Conservation (phyloP, 2,888 invertebrate species). For the Pyrgus malvae region DNA sequence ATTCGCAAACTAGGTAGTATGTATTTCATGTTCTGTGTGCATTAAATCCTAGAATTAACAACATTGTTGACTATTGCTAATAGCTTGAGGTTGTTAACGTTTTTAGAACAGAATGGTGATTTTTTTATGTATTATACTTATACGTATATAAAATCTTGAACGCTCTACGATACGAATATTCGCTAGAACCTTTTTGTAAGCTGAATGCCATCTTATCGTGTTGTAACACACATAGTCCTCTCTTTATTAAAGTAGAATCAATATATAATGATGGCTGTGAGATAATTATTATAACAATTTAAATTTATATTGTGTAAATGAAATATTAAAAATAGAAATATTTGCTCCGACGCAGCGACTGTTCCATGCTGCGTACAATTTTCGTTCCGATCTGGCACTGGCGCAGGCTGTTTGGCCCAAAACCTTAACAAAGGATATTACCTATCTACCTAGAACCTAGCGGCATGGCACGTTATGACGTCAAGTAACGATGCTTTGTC, state of each 20-base stretch:
- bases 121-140: slow-evolving; percentile 76
- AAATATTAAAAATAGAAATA: slow-evolving; percentile 64
- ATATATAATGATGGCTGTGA: slow-evolving; percentile 83
- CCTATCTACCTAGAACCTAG: no score
- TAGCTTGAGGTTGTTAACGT: slow-evolving; percentile 82
- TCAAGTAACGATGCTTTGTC: no score
- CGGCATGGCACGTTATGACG: no score
- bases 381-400: slow-evolving; percentile 41
- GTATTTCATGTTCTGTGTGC: slow-evolving; percentile 73
- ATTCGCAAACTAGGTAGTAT: slow-evolving; percentile 58
- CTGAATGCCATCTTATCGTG: slow-evolving; percentile 75
- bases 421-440: no score
- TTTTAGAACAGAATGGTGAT: slow-evolving; percentile 78
- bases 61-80: slow-evolving; percentile 82
- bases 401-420: slow-evolving; percentile 20
- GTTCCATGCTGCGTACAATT: slow-evolving; percentile 36
- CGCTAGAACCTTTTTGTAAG: slow-evolving; percentile 78
- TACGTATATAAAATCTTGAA: slow-evolving; percentile 59
- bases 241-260: slow-evolving; percentile 80
- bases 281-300: slow-evolving; percentile 80
- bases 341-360: slow-evolving; percentile 60
- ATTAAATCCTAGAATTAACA: slow-evolving; percentile 76
- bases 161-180: slow-evolving; percentile 68
- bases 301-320: slow-evolving; percentile 79
- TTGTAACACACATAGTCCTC: slow-evolving; percentile 75